phyloP scores from a whole-genome alignment of 2,888 invertebrate species.

The Arenicola marina region DNA sequence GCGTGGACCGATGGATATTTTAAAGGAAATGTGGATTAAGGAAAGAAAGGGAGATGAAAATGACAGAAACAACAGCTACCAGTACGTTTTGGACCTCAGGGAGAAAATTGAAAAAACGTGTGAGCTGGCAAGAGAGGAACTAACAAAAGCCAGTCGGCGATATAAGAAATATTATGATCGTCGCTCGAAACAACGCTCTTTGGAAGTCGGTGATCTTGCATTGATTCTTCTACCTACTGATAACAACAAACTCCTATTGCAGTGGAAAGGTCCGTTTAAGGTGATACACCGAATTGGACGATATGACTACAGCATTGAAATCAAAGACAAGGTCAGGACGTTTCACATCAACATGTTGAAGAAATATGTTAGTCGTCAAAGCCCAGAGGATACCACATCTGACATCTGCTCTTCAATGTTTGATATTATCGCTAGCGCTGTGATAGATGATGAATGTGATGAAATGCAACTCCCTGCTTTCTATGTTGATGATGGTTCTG shows the following conservation, averaged over 20 bases:
- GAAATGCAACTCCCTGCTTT: no score
- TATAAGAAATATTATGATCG: slow-evolving; percentile 2
- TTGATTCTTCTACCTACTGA: slow-evolving; percentile 5
- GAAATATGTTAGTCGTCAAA: background rate
- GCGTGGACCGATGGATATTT: slow-evolving; percentile 33
- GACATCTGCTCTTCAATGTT: no score
- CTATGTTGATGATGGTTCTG: no score
- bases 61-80: background rate
- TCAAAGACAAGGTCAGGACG: background rate
- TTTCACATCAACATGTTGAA: slow-evolving; percentile 6
- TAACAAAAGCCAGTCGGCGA: background rate
- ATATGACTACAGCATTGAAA: slow-evolving; percentile 3
- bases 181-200: background rate
- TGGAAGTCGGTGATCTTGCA: background rate
- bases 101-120: background rate
- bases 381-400: background rate
- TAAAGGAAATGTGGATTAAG: slow-evolving; percentile 25
- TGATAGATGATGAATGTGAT: background rate
- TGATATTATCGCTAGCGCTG: background rate
- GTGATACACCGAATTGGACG: background rate
- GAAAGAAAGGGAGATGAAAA: background rate
- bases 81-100: background rate
- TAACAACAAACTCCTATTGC: background rate
- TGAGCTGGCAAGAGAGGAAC: background rate
- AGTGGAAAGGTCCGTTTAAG: slow-evolving; percentile 6